Conservation (phyloP, 1,140 invertebrate genomes). For the Panagrolaimus sp. region DNA sequence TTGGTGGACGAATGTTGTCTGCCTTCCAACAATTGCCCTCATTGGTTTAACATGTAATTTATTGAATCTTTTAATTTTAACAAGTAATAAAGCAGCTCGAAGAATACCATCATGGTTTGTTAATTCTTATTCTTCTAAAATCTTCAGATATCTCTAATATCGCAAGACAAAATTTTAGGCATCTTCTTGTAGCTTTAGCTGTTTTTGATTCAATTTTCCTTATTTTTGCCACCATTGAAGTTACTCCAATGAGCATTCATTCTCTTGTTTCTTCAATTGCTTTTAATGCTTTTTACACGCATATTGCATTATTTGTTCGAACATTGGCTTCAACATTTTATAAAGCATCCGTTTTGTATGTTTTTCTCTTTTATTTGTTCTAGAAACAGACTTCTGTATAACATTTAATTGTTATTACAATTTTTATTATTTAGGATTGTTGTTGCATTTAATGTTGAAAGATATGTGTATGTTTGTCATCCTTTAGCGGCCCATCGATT, state of each 20-base stretch:
- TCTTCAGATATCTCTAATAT: not conserved
- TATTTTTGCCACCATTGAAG: conserved; percentile 52
- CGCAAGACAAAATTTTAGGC: conserved; percentile 39
- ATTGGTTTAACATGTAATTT: conserved; percentile 53
- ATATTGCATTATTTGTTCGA: conserved; percentile 50
- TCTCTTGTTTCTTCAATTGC: conserved; percentile 29
- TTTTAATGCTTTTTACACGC: conserved; percentile 52
- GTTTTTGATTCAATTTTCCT: conserved; percentile 55
- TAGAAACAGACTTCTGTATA: not conserved
- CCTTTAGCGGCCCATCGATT: conserved; percentile 52
- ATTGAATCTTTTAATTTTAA: conserved; percentile 53
- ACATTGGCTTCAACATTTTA: conserved; percentile 58
- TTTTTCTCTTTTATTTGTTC: not conserved
- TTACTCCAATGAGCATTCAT: conserved; percentile 48
- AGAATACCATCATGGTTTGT: conserved; percentile 56
- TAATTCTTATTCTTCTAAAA: not conserved
- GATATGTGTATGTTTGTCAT: conserved; percentile 56
- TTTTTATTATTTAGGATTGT: conserved; percentile 48
- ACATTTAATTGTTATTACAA: not conserved
- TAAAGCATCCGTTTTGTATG: conserved; percentile 57
- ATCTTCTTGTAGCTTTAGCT: conserved; percentile 52
- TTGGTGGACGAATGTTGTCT: conserved; percentile 57
- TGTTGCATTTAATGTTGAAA: conserved; percentile 58
- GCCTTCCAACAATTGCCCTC: conserved; percentile 47
- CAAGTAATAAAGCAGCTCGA: conserved; percentile 46